phyloP scores from a whole-genome alignment of 2,888 invertebrate genomes.

The Amphipoea oculea region DNA sequence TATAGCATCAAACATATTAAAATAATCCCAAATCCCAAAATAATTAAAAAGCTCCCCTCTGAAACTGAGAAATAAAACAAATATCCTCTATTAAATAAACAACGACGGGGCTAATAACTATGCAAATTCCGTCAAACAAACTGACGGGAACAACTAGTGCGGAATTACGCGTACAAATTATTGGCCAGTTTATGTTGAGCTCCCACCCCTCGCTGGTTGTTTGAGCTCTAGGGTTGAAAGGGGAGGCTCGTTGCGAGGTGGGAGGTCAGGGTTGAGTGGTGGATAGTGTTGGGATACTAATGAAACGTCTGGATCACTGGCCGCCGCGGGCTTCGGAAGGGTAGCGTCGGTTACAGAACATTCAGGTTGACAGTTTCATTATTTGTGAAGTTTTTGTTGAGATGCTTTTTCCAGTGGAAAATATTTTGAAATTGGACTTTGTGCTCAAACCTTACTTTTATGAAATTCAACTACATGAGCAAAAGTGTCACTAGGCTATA shows the following conservation, averaged over 20 bases:
- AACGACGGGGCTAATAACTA: slow-evolving; percentile 79
- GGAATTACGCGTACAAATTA: slow-evolving; percentile 59
- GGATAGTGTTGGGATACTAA: slow-evolving; percentile 66
- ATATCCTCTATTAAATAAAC: slow-evolving; percentile 75
- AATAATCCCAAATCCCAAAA: slow-evolving; percentile 57
- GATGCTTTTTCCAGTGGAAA: background rate
- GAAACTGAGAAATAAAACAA: slow-evolving; percentile 67
- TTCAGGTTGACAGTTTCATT: background rate
- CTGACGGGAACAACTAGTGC: slow-evolving; percentile 74
- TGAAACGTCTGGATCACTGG: slow-evolving; percentile 77
- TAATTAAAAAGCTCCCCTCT: slow-evolving; percentile 65
- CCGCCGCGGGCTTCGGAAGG: slow-evolving; percentile 70
- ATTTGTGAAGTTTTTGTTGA: background rate
- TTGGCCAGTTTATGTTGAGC: slow-evolving; percentile 61
- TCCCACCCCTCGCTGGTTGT: slow-evolving; percentile 38
- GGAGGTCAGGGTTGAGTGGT: slow-evolving; percentile 60
- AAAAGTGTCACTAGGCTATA: background rate
- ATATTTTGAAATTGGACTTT: background rate
- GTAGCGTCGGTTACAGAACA: slow-evolving; percentile 56
- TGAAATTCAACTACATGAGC: background rate
- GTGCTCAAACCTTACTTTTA: background rate
- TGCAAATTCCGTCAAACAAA: slow-evolving; percentile 83
- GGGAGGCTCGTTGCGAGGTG: slow-evolving; percentile 28
- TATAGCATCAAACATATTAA: slow-evolving; percentile 22
- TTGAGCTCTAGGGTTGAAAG: slow-evolving; percentile 34